Base-by-base conservation (phyloP, 2,888 invertebrate genomes). In the Cetonia aurata region DNA sequence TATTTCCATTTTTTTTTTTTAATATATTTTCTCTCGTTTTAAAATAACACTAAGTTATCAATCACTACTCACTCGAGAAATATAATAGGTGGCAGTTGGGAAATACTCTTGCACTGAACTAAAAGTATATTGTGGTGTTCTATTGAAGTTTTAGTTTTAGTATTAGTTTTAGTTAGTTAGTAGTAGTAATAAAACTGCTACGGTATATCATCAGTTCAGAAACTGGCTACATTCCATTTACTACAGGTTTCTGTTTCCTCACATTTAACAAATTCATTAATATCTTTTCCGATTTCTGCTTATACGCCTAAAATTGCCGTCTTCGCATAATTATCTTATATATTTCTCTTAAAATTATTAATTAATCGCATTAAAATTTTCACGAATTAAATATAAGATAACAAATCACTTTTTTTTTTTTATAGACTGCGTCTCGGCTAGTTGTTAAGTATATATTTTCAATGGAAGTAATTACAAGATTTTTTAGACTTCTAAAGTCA, bases 151-250 rank as follows among this genome's bases (percentile, higher is more conserved):
- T 65, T 37, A 57, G 57, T 70, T 53, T 46, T 53, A 69, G 60
- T 65, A 56, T 71, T 68, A 56, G 56, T 67, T 62, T 53, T 57
- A 59, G 37, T 57, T 70, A 46, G 56, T 69, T 66, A 69, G 67
- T 42, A 42, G 44, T 69, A 71, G 57, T 1, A 67, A 69, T 56
- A 71, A 72, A 76, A 74, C 75, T 75, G 75, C 75, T 76, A 75
- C 75, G 72, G 73, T 71, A 55, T 72, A 68, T 79, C 3, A 37
- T 79, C 81, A 81, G 80, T 82, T 81, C 80, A 76, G 33, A 76
- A 79, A 80, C 78, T 79, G 74, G 77, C 82, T 83, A 81, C 81
- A 77, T 80, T 80, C 81, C 82, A 81, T 81, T 80, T 79, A 81
- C 83, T 84, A 83, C 81, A 79, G 80, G 80, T 82, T 83, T 52